A percentile compares a stretch with the other conserved stretches of the same genome.
Conservation (phyloP, 2,797 vertebrate species). For the Hirundo rustica region DNA sequence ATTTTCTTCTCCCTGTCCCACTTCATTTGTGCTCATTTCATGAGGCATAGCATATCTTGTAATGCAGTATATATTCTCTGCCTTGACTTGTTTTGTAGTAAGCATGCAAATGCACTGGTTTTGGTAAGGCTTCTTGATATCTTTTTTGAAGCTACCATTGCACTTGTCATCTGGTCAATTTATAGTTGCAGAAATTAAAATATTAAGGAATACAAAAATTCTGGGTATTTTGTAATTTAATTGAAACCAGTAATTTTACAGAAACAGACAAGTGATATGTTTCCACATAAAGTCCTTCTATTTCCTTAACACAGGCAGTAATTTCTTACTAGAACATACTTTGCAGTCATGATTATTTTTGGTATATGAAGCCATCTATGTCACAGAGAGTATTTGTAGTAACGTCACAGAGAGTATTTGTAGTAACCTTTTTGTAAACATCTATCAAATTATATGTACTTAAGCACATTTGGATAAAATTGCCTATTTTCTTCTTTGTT, state of each 20-base stretch:
- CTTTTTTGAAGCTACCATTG: not conserved
- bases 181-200: not conserved
- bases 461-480: not conserved
- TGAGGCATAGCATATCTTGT: not conserved
- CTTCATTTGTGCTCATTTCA: conserved; percentile 50
- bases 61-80: conserved; percentile 4
- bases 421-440: not conserved
- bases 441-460: not conserved
- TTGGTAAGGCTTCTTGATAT: not conserved
- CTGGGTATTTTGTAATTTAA: not conserved
- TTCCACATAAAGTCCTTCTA: not conserved
- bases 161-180: not conserved
- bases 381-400: not conserved
- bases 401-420: not conserved
- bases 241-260: not conserved
- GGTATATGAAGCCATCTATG: not conserved
- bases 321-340: not conserved
- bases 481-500: not conserved
- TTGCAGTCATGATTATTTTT: not conserved
- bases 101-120: not conserved
- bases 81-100: conserved; percentile 7
- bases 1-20: conserved; percentile 34
- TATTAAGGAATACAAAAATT: not conserved
- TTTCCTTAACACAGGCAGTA: not conserved
- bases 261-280: not conserved